Evolutionary conservation across 2,113 vertebrate species (phyloP).

Genomic region (Herpetotheres cachinnans): DNA sequence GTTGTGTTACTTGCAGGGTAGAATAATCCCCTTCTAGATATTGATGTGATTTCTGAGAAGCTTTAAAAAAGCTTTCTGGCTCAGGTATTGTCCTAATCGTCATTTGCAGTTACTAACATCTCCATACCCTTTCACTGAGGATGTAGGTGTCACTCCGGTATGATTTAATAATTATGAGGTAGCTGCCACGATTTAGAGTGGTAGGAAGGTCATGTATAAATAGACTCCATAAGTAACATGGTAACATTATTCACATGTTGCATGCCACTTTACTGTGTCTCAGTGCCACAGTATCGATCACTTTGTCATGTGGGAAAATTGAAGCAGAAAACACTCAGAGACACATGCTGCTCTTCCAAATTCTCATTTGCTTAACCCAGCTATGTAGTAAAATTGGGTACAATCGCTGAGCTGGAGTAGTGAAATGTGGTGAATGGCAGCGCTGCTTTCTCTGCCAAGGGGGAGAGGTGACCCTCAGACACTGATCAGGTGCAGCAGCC

Average conservation of each 20-base stretch:
- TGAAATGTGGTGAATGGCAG: neutral
- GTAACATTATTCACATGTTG: neutral
- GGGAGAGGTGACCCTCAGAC: neutral
- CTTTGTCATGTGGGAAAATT: neutral
- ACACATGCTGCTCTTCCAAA: neutral
- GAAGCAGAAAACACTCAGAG: neutral
- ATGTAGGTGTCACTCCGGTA: neutral
- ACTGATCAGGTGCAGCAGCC: fast-evolving
- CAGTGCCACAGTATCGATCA: neutral
- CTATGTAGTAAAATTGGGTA: neutral
- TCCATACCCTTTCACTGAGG: neutral
- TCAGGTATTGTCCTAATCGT: neutral
- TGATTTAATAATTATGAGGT: neutral
- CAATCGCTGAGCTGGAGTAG: neutral
- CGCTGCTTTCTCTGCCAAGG: neutral
- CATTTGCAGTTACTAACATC: neutral
- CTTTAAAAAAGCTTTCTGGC: neutral
- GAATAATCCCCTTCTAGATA: neutral
- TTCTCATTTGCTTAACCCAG: neutral
- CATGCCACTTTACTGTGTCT: neutral
- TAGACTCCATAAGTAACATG: neutral
- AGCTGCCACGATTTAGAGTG: neutral
- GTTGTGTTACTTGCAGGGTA: neutral
- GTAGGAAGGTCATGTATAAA: neutral
- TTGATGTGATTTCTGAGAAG: neutral